phyloP scores from a whole-genome alignment of 1,140 invertebrate species.

The Cydia strobilella region DNA sequence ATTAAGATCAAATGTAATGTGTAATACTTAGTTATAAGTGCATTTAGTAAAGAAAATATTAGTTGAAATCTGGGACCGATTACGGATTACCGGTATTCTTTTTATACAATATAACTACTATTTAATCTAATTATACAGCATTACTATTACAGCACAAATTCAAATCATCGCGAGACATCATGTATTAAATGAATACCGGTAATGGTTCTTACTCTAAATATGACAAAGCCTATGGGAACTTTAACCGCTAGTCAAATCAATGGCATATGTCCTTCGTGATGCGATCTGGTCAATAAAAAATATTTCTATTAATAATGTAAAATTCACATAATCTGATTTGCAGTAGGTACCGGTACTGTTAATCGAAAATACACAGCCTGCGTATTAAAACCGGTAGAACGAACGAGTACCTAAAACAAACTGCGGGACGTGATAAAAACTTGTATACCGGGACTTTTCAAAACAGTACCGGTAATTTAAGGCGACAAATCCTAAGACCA shows the following conservation, averaged over 20 bases:
- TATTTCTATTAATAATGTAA: neutral
- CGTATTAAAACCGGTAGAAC: no score
- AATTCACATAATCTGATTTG: neutral
- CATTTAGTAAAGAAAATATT: slow-evolving; percentile 12
- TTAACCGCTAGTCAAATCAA: slow-evolving; percentile 29
- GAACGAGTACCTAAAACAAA: neutral
- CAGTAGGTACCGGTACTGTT: neutral
- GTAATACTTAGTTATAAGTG: neutral
- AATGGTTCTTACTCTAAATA: neutral
- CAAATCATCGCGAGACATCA: neutral
- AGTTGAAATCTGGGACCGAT: neutral
- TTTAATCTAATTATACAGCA: neutral
- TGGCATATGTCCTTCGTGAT: slow-evolving; percentile 16
- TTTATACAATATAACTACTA: neutral
- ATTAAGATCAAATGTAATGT: slow-evolving; percentile 3
- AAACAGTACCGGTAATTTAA: neutral
- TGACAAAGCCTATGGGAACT: slow-evolving; percentile 31
- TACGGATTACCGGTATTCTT: neutral
- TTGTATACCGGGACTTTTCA: neutral
- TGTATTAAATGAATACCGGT: neutral
- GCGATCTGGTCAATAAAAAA: slow-evolving; percentile 23
- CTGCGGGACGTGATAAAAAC: neutral
- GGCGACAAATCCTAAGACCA: neutral
- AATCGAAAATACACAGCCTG: no score
- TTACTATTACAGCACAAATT: neutral